These are phyloP conservation scores for Subanguina moxae DNA, from an alignment of 1,140 invertebrate genomes.

Conservation along the genomic window DNA sequence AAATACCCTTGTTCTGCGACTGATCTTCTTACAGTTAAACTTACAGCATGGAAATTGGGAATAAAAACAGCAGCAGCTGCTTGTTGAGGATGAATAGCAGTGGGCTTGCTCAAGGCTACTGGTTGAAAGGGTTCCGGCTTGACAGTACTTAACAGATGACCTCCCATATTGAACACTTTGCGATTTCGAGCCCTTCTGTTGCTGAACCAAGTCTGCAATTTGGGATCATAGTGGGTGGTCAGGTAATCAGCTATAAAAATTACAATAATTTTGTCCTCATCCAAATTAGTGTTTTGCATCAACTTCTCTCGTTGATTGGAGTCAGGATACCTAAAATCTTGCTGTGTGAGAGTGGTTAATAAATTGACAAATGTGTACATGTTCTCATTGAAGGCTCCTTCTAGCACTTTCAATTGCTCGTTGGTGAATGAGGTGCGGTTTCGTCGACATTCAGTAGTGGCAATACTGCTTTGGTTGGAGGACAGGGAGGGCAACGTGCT, in stretches of 20 bases:
- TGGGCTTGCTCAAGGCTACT: neutral
- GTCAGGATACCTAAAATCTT: slow-evolving; percentile 8
- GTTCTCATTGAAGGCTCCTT: slow-evolving; percentile 71
- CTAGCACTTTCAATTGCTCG: slow-evolving; percentile 94
- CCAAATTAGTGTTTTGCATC: slow-evolving; percentile 12
- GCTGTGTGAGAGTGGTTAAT: neutral
- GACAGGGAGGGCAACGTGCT: neutral
- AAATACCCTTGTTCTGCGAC: too few relatives aligned
- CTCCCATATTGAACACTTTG: slow-evolving; percentile 12
- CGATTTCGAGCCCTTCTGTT: slow-evolving; percentile 27
- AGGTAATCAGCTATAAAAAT: neutral
- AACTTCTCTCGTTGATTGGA: slow-evolving; percentile 17
- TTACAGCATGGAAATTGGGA: neutral
- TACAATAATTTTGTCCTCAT: slow-evolving; percentile 32
- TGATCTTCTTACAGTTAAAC: neutral
- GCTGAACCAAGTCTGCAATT: slow-evolving; percentile 30
- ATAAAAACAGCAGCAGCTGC: neutral
- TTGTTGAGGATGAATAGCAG: neutral
- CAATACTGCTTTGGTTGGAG: neutral
- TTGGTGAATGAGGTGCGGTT: slow-evolving; percentile 98
- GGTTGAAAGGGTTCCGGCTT: neutral
- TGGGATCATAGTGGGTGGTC: neutral
- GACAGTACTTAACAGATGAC: neutral
- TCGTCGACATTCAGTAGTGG: slow-evolving; percentile 68
- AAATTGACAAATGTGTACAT: neutral